Base-by-base conservation (phyloP, 2,797 vertebrate genomes). In the Halcyon badia region DNA sequence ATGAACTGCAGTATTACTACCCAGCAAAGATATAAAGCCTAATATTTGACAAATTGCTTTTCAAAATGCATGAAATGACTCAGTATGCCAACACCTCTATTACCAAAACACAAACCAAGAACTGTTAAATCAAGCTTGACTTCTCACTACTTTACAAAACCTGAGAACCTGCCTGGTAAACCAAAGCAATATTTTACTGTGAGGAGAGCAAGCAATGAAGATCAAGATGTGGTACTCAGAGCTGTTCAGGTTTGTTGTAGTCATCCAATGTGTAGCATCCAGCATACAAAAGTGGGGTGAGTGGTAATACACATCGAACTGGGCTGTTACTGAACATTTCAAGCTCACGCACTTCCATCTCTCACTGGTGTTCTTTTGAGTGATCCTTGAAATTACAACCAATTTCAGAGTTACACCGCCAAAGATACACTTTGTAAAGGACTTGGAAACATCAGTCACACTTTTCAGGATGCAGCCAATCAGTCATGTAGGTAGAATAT, bases 281-380 rank as follows among this genome's bases (percentile, higher is more conserved):
- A 58, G 4, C 0, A 0, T 15, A 62, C 10, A 35, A 42, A 77
- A 20, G 19, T 13, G 17, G 19, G 62, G 10, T 37, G 5, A 37
- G 20, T 7, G 42, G 28, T 49, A 28, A 46, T 26, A 30, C 30
- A 51, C 11, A 2, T 2, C 22, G 37, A 90, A 24, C 6, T n/a
- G 48, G 10, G 14, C 7, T 18, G 4, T 26, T 39, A 10, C 10
- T 22, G 31, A 90, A n/a, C 8, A n/a, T 33, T 52, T 52, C 44
- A 75, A 60, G 51, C 8, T 64, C 26, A 6, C 11, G 58, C 48
- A 8, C 13, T 85, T 18, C 13, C 28, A 18, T 9, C 31, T 48
- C 12, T 71, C 31, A 14, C 4, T 26, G 46, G 8, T 17, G 3
- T 79, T 48, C 25, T 90, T 61, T 35, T 76, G 4, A 33, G 49